Conservation (phyloP, 2,888 invertebrate genomes). For the Andricus quercusramuli region DNA sequence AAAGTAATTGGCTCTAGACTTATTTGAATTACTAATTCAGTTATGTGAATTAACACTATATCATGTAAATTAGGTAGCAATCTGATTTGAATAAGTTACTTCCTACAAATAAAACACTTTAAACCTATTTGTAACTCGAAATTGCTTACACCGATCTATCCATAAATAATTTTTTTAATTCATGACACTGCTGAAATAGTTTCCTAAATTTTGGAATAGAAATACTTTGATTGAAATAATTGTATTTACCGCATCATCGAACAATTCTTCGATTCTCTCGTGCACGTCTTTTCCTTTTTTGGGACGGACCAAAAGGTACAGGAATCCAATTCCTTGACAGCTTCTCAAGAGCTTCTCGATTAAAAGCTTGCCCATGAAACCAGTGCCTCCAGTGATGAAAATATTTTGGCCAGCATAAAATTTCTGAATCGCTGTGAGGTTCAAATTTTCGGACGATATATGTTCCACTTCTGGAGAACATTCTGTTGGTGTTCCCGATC, state of each 20-base stretch:
- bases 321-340: conserved; percentile 81
- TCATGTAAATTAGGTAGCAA: background rate
- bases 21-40: conserved; percentile 35
- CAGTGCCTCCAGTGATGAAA: conserved; percentile 84
- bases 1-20: conserved; percentile 29
- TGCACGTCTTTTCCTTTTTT: conserved; percentile 81
- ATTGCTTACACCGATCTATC: too few relatives aligned
- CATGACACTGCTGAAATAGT: too few relatives aligned
- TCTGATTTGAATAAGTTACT: conserved; percentile 24
- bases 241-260: conserved; percentile 73
- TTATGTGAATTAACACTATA: conserved; percentile 19
- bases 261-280: conserved; percentile 80
- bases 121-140: too few relatives aligned
- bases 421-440: conserved; percentile 76
- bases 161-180: too few relatives aligned
- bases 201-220: too few relatives aligned
- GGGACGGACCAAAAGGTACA: conserved; percentile 83
- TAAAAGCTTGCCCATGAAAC: conserved; percentile 86
- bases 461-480: conserved; percentile 57
- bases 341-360: conserved; percentile 85
- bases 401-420: conserved; percentile 81
- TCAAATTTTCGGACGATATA: conserved; percentile 55
- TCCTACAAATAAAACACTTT: conserved; percentile 7
- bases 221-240: background rate
- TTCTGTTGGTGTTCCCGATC: conserved; percentile 65